Percentiles rank a stretch among this genome's conserved stretches.
Conservation (phyloP, 1,140 invertebrate genomes). For the Linepithema humile region DNA sequence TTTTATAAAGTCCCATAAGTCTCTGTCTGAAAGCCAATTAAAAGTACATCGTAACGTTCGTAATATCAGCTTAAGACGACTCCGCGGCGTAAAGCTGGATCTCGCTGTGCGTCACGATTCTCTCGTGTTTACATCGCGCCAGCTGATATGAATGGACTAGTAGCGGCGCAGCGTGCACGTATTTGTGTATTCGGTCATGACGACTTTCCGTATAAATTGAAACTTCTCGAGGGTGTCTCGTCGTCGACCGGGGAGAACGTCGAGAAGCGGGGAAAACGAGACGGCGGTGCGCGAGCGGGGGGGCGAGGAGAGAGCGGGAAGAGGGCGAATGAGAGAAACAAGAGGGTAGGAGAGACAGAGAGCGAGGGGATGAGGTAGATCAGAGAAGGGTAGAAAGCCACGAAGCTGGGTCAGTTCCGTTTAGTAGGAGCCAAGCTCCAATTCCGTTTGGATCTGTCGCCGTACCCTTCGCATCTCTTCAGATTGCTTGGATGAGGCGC, state of each 20-base stretch:
- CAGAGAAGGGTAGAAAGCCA: conserved; percentile 66
- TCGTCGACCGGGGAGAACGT: conserved; percentile 63
- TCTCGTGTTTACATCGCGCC: conserved; percentile 61
- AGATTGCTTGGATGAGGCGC: conserved; percentile 7
- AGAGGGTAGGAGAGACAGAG: conserved; percentile 35
- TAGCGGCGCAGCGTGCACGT: conserved; percentile 49
- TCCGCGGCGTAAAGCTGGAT: conserved; percentile 6
- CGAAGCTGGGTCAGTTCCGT: conserved; percentile 70
- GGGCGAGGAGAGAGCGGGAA: conserved; percentile 49
- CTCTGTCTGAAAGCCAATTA: conserved; percentile 8
- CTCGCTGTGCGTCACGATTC: conserved; percentile 19
- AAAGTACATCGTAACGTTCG: not conserved
- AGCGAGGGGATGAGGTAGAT: conserved; percentile 45
- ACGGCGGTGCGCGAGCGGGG: not conserved
- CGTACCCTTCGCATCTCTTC: conserved; percentile 1
- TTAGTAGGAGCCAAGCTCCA: conserved; percentile 69
- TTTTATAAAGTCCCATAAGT: not conserved
- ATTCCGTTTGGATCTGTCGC: conserved; percentile 48
- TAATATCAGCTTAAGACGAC: not conserved
- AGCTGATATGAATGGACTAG: conserved; percentile 69
- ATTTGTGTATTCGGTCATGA: conserved; percentile 75
- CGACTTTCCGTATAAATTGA: conserved; percentile 79
- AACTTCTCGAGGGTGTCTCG: conserved; percentile 78
- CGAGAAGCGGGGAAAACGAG: conserved; percentile 47
- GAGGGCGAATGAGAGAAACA: conserved; percentile 45